Conservation (phyloP, 2,797 vertebrate species). For the Meda fulgida region DNA sequence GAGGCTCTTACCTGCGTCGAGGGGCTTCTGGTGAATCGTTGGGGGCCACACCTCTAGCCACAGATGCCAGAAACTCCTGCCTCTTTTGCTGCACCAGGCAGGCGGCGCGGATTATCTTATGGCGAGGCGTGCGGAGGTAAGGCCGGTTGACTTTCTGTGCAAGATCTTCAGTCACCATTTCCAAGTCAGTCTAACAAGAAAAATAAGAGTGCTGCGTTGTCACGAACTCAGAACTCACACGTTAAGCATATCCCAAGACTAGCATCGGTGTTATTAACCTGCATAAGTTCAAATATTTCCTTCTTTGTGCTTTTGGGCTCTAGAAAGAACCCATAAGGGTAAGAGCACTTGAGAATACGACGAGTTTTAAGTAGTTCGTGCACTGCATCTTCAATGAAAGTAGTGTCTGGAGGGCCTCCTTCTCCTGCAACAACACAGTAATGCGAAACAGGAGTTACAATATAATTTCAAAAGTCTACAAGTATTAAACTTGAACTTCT, state of each 20-base stretch:
- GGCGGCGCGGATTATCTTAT: conserved; percentile 96
- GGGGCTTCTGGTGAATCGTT: conserved; percentile 96
- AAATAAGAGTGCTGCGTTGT: not conserved
- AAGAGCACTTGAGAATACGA: conserved; percentile 99
- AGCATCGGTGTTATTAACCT: conserved; percentile 77
- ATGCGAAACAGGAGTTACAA: not conserved
- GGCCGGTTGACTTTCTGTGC: conserved; percentile 99
- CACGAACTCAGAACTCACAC: not conserved
- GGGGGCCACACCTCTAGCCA: conserved; percentile 95
- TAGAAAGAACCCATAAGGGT: conserved; percentile 98
- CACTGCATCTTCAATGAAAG: conserved; percentile 99
- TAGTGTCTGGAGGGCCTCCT: conserved; percentile 94
- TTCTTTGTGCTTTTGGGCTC: conserved; percentile 99
- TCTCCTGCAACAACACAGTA: conserved; percentile 78
- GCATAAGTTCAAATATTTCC: conserved; percentile 99
- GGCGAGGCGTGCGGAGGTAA: conserved; percentile 95
- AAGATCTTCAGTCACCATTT: conserved; percentile 99
- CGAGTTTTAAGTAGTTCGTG: conserved; percentile 97
- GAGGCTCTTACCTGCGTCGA: conserved; percentile 84
- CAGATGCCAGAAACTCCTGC: conserved; percentile 96
- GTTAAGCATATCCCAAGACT: not conserved
- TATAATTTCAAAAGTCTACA: not conserved
- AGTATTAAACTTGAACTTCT: not conserved
- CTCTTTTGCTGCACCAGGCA: conserved; percentile 98
- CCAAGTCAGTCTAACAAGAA: conserved; percentile 89